Evolutionary conservation across 2,797 vertebrate genomes (phyloP), one percentile per base, ranked within the genome.

Genomic region (Pampus argenteus): DNA sequence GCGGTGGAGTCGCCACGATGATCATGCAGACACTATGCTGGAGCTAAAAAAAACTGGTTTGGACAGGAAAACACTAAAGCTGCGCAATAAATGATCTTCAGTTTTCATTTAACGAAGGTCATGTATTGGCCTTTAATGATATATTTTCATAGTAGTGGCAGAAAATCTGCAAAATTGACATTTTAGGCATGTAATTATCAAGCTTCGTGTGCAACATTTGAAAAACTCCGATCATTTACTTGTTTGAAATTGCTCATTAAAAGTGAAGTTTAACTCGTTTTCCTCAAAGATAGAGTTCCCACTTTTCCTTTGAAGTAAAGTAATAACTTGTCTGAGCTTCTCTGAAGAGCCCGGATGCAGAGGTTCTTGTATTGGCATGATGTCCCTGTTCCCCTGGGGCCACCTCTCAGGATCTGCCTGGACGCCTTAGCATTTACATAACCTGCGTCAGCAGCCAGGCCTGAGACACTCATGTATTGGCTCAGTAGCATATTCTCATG

Each of bases 381-480:
- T 79, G 81, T 59, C 26, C 58, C 18, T 31, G 61, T 48, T 78
- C 70, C 71, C 65, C 71, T 71, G 65, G 14, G 29, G 77, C 76
- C 82, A 85, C 58, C 80, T 85, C 81, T 84, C 29, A 60, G 75
- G 67, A 82, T 82, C 73, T 76, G 86, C 83, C 79, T 73, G 76
- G 84, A 88, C 76, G 54, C 79, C 65, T 78, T 68, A 57, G 36
- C 64, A 40, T 89, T 90, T 87, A 86, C 77, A 84, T 85, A 89
- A 88, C 75, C 75, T 69, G 61, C 71, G 79, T 83, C 34, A 31
- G 83, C 82, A 87, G 85, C 85, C 87, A 77, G 82, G 66, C 78
- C 84, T 80, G 66, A 77, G 85, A 89, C 73, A 88, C 76, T 49
- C 55, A n/a, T 65, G 73, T 49, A 78, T 73, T 87, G 89, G 85